Evolutionary conservation across 1,140 invertebrate genomes (phyloP), one percentile per base, ranked within the genome.

Genomic region (Eufriesea mexicana): DNA sequence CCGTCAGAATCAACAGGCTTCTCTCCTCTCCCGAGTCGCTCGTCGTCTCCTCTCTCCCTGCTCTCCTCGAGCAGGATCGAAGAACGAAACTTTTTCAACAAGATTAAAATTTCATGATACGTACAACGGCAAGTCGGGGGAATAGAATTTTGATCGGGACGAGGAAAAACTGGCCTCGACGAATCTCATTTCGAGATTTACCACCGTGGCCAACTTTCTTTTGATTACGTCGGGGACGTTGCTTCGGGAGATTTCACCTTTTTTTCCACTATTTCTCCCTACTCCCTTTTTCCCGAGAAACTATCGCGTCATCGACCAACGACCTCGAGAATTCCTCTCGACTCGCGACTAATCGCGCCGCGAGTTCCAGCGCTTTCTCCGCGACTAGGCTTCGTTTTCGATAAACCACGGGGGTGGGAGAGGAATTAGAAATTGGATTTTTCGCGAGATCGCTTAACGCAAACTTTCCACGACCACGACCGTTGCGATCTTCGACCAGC

Each of bases 1-100:
- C 49, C 59, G 49, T 66, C 86, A 23, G 86, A 91, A 92, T 92
- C 91, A 92, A 92, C 91, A 92, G 91, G 90, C 91, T 91, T 90
- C 84, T 59, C 25, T 42, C 51, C 57, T 64, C 49, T 51, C 42
- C 7, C 4, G 35, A 18, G 25, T 23, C n/a, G 23, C 20, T 42
- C 23, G 20, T 35, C 49, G 5, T 59, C 28, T 68, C 47, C 64
- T 47, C 2, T 23, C 49, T 2, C 20, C 18, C 12, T 14, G 35
- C 42, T 25, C 25, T 28, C 54, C 62, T 45, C n/a, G 16, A 20
- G 7, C 20, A 68, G 70, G 68, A 55, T 54, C 70, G 73, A 86
- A 79, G 75, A 79, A 76, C 61, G 51, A 47, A 86, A 64, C 57
- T 61, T 79, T 67, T 70, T 67, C 54, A 42, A 79, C 54, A 47